These are phyloP conservation scores for Anisognathus igniventris DNA, from an alignment of 2,797 vertebrate species.

Conservation along the genomic window DNA sequence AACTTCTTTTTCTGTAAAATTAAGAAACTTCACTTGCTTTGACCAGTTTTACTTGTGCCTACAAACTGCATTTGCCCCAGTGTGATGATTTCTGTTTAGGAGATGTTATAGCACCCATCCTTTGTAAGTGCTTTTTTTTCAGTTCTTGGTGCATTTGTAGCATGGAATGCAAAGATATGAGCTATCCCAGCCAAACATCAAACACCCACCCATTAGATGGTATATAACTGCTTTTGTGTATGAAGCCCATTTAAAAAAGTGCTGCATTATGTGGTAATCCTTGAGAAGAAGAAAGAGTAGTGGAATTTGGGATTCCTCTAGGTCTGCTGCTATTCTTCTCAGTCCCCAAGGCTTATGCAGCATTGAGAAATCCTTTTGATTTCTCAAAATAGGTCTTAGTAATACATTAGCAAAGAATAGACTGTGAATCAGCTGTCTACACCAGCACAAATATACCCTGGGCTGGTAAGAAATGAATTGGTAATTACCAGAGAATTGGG, in stretches of 20 bases:
- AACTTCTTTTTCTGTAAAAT: background rate
- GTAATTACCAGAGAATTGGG: constrained; percentile 12
- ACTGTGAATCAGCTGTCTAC: background rate
- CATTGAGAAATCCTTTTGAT: background rate
- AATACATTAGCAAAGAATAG: background rate
- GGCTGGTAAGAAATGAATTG: background rate
- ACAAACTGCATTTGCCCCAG: background rate
- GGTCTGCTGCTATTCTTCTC: background rate
- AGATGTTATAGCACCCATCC: background rate
- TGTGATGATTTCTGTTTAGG: background rate
- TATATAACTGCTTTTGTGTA: background rate
- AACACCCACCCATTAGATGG: background rate
- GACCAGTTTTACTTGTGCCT: background rate
- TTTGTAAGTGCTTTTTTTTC: background rate
- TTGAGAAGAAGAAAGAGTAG: background rate
- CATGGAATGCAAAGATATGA: background rate
- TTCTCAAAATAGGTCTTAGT: constrained; percentile 12
- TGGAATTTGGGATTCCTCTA: background rate
- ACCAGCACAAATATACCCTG: background rate
- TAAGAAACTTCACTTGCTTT: background rate
- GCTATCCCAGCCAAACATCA: background rate
- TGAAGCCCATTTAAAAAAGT: background rate
- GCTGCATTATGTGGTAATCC: background rate
- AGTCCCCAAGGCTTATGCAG: background rate
- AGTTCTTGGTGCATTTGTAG: background rate